phyloP scores from a whole-genome alignment of 2,113 vertebrate species.

The Gorsachius goisagi region DNA sequence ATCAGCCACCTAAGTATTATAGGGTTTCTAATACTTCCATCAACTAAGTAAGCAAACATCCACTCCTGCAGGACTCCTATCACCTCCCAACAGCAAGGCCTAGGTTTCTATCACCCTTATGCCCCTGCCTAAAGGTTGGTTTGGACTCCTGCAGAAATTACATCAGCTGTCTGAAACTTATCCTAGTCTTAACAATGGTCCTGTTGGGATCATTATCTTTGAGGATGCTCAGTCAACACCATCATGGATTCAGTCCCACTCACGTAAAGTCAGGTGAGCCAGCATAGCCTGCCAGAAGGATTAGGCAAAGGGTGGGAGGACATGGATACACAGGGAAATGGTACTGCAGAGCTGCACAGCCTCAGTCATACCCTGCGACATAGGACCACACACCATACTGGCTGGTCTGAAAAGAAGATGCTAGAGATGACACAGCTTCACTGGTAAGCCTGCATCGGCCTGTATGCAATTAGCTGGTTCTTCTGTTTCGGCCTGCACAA shows the following conservation, averaged over 20 bases:
- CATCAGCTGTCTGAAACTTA: not conserved
- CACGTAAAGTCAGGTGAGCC: not conserved
- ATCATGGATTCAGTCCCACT: not conserved
- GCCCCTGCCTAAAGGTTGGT: not conserved
- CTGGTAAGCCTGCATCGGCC: not conserved
- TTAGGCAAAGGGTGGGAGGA: rapidly evolving
- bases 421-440: not conserved
- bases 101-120: not conserved
- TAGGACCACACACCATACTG: not conserved
- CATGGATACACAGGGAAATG: not conserved
- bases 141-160: not conserved
- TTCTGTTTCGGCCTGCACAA: not conserved
- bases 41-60: not conserved
- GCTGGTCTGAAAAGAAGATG: not conserved
- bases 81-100: not conserved
- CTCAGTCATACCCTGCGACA: not conserved
- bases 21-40: not conserved
- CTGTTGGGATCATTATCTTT: not conserved
- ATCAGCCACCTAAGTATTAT: not conserved
- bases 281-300: not conserved
- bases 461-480: not conserved
- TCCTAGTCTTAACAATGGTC: not conserved
- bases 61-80: not conserved
- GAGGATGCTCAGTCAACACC: not conserved
- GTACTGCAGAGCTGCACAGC: not conserved